These are phyloP conservation scores for Acrobeloides nanus DNA, from an alignment of 2,888 invertebrate species.

Conservation along the genomic window DNA sequence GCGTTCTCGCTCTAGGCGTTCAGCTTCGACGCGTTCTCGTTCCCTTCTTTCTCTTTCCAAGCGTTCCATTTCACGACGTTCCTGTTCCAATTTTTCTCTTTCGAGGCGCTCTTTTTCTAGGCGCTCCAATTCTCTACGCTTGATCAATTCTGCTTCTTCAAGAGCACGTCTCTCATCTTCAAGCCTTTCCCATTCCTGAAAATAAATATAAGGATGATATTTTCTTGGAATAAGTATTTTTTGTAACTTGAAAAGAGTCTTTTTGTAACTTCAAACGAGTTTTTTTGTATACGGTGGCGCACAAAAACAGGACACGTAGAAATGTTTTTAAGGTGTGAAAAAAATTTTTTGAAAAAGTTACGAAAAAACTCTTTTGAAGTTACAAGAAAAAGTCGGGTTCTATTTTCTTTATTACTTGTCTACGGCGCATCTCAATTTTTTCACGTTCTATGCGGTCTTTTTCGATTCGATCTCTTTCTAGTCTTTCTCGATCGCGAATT, in stretches of 20 bases:
- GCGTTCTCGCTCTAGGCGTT: constrained; percentile 16
- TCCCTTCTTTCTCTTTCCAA: constrained; percentile 31
- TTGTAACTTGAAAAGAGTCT: not conserved
- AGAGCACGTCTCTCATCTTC: constrained; percentile 31
- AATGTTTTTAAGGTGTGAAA: too few species aligned
- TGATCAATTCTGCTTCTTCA: constrained; percentile 38
- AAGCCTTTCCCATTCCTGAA: constrained; percentile 45
- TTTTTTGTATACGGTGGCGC: too few species aligned
- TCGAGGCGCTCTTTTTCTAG: constrained; percentile 31
- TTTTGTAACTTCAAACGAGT: not conserved
- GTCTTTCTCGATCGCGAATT: constrained; percentile 31
- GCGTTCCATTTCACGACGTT: constrained; percentile 21
- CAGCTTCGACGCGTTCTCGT: constrained; percentile 36
- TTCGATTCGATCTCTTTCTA: constrained; percentile 36
- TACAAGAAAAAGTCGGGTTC: too few species aligned
- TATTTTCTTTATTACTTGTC: constrained; percentile 23
- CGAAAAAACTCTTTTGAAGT: too few species aligned
- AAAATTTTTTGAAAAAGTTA: too few species aligned
- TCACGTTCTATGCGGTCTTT: constrained; percentile 33
- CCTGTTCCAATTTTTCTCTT: constrained; percentile 30
- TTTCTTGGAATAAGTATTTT: not conserved
- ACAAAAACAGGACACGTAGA: too few species aligned
- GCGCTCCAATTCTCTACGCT: constrained; percentile 28
- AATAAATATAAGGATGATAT: constrained; percentile 7
- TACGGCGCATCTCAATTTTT: constrained; percentile 19